These are phyloP conservation scores for Okamejei kenojei DNA, from an alignment of 2,797 vertebrate species.

Conservation along the genomic window DNA sequence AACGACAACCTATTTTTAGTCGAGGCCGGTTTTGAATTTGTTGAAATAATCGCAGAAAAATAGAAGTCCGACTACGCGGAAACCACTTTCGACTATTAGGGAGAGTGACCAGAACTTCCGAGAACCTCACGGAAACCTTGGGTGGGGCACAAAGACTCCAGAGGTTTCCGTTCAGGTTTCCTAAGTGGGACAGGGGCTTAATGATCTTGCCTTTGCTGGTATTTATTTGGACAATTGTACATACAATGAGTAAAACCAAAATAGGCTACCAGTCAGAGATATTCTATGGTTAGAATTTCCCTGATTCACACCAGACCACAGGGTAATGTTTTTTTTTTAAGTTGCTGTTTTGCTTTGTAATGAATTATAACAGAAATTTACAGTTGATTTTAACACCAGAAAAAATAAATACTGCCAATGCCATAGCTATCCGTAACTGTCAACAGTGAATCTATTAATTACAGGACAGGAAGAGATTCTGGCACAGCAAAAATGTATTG, in stretches of 20 bases:
- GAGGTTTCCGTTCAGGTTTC: too few species aligned
- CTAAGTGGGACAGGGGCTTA: background rate
- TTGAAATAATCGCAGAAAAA: too few species aligned
- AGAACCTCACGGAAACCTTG: too few species aligned
- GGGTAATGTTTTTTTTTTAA: background rate
- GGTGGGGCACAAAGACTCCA: too few species aligned
- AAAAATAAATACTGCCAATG: constrained; percentile 2
- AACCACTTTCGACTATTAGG: too few species aligned
- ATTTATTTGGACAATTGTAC: background rate
- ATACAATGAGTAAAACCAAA: background rate
- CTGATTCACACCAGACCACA: background rate
- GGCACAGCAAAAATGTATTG: background rate
- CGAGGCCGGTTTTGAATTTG: too few species aligned
- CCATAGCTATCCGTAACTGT: background rate
- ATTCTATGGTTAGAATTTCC: background rate
- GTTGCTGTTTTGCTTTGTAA: background rate
- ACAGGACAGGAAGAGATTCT: background rate
- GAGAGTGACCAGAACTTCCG: too few species aligned
- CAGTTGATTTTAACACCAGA: background rate
- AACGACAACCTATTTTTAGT: too few species aligned
- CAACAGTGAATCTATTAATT: background rate
- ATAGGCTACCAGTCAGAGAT: background rate
- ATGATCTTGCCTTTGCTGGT: background rate
- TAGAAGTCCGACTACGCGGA: too few species aligned
- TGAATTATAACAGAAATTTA: background rate